Base-by-base conservation (phyloP, 92 coral and sea anemone species). In the Virgularia gustaviana region DNA sequence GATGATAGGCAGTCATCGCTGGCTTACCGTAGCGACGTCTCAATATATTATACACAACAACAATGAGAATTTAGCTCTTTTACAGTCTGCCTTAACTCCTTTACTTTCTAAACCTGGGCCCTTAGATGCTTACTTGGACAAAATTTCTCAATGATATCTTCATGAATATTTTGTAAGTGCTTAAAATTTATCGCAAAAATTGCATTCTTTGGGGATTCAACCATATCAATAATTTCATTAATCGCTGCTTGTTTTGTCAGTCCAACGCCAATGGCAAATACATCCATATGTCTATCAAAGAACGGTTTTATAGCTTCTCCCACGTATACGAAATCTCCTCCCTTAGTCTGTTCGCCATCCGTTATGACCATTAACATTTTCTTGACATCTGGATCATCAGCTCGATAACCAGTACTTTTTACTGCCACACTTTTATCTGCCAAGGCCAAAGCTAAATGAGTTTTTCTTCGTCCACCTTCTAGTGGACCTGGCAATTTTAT, bases 341-440 rank as follows among this genome's bases (percentile, higher is more conserved):
- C 66, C 5, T 30, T 31, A n/a, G 66, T 31, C 45, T 60, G 66
- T 9, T 12, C 27, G 37, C 66, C 66, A 35, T 60, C 37, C 13
- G 66, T 33, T 11, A 60, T 60, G 2, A 60, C 66, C 19, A 60
- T 35, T 22, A 60, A 42, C 66, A 60, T 47, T 33, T 60, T 60
- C 19, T 60, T 42, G 12, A 60, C 66, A 36, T 47, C 37, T 9
- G 34, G 43, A 60, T 60, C 66, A 35, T 15, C 2, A 2, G 66
- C 22, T 34, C 66, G 66, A 13, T 34, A 35, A 2, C 66, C 66
- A 34, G 34, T 47, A n/a, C 11, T 28, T 5, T 22, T 29, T 10
- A 60, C 25, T 9, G 66, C 66, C 4, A 60, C 66, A 34, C 37
- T 28, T 6, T 47, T 25, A 32, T 60, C 34, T 4, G 66, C 66